These are phyloP conservation scores for Psephotus haematonotus DNA, from an alignment of 2,113 vertebrate genomes.

Conservation along the genomic window DNA sequence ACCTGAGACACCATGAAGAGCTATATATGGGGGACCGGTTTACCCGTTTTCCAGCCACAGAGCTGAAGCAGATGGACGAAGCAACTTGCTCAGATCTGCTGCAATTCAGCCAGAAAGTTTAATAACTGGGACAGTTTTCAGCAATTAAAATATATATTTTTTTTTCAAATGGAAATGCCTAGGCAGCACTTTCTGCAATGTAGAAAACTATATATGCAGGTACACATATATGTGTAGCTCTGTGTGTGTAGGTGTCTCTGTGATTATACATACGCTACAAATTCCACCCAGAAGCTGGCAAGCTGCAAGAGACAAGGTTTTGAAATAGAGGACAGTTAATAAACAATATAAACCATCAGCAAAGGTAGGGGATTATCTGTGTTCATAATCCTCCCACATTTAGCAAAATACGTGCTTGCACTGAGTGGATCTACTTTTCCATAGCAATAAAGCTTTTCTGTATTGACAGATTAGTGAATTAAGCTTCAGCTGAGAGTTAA, in stretches of 20 bases:
- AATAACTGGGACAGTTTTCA: background rate
- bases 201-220: background rate
- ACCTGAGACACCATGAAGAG: background rate
- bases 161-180: background rate
- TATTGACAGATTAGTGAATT: slow-evolving; percentile 64
- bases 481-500: slow-evolving; percentile 52
- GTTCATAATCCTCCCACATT: background rate
- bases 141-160: background rate
- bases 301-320: background rate
- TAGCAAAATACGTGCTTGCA: background rate
- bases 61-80: background rate
- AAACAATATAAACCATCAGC: background rate
- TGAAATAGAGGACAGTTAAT: background rate
- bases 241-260: background rate
- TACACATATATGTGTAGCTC: background rate
- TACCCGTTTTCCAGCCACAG: background rate
- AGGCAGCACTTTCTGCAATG: background rate
- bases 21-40: background rate
- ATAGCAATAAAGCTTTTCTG: slow-evolving; percentile 35
- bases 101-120: background rate
- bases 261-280: background rate
- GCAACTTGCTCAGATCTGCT: background rate
- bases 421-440: slow-evolving; percentile 24
- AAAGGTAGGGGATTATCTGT: background rate
- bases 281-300: background rate